Base-by-base conservation (phyloP, 1,140 invertebrate genomes). In the Macrostomum lignano region DNA sequence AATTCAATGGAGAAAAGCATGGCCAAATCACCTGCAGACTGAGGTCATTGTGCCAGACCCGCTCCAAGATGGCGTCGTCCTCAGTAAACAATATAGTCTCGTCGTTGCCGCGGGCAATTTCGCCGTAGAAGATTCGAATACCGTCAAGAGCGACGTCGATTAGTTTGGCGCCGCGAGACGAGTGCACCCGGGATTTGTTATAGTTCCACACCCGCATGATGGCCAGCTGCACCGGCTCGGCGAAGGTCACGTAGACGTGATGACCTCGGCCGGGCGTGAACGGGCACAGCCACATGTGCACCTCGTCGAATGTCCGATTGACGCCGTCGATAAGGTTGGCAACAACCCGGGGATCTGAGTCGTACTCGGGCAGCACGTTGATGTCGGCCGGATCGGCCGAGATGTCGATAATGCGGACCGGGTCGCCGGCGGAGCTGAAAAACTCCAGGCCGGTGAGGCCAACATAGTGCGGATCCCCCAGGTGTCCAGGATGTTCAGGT, bases 81-180 rank as follows among this genome's bases (percentile, higher is more conserved):
- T 67, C 72, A 17, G 73, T 74, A 49, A 74, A 77, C 32, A 77
- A 53, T 41, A 77, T 74, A 11, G 72, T 75, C 73, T 77, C 26
- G 19, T 28, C 14, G 3, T 7, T 15, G 5, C 14, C 26, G 15
- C 26, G 15, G 7, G 26, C 26, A 15, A 28, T 28, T 28, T 28
- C 7, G n/a, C n/a, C n/a, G n/a, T n/a, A n/a, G n/a, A n/a, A n/a
- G n/a, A n/a, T n/a, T n/a, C n/a, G n/a, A n/a, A n/a, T n/a, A n/a
- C n/a, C n/a, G n/a, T n/a, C n/a, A n/a, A n/a, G n/a, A n/a, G n/a
- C n/a, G n/a, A n/a, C n/a, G n/a, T n/a, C n/a, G n/a, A n/a, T n/a
- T n/a, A n/a, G n/a, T n/a, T 60, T 58, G 42, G 69, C 72, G 26
- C 74, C 74, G 41, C 65, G 65, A 48, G 70, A 73, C 17, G 70